Evolutionary conservation across 2,797 vertebrate species (phyloP).

Genomic region (Girardinus metallicus): DNA sequence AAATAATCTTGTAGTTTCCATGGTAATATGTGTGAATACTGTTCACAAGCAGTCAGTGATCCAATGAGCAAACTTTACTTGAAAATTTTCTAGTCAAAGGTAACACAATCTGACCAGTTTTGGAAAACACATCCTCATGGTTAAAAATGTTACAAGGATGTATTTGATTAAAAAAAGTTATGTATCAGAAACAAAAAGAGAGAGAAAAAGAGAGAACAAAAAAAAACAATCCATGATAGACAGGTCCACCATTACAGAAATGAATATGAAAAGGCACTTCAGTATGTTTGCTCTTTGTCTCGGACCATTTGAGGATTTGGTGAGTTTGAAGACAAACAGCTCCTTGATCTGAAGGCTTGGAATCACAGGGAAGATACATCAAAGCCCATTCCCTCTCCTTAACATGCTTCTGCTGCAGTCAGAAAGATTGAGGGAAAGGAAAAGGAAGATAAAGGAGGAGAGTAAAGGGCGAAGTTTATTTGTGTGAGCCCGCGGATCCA

Average conservation of each 20-base stretch:
- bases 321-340: constrained; percentile 75
- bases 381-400: constrained; percentile 65
- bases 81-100: constrained; percentile 52
- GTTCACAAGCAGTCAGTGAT: constrained; percentile 41
- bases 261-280: constrained; percentile 70
- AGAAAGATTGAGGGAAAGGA: constrained; percentile 51
- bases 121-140: constrained; percentile 28
- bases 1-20: constrained; percentile 75
- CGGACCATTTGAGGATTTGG: constrained; percentile 63
- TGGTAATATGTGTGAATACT: constrained; percentile 71
- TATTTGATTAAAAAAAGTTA: constrained; percentile 17
- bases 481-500: neutral
- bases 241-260: constrained; percentile 67
- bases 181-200: constrained; percentile 22
- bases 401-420: constrained; percentile 56
- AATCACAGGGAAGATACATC: constrained; percentile 73
- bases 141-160: constrained; percentile 2
- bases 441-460: constrained; percentile 55
- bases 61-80: constrained; percentile 61
- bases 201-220: constrained; percentile 3
- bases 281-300: constrained; percentile 72
- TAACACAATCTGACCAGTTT: constrained; percentile 8
- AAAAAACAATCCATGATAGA: constrained; percentile 26
- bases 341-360: constrained; percentile 78
- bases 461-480: constrained; percentile 56